Conservation (phyloP, 1,140 invertebrate genomes). For the Macrobrachium rosenbergii region DNA sequence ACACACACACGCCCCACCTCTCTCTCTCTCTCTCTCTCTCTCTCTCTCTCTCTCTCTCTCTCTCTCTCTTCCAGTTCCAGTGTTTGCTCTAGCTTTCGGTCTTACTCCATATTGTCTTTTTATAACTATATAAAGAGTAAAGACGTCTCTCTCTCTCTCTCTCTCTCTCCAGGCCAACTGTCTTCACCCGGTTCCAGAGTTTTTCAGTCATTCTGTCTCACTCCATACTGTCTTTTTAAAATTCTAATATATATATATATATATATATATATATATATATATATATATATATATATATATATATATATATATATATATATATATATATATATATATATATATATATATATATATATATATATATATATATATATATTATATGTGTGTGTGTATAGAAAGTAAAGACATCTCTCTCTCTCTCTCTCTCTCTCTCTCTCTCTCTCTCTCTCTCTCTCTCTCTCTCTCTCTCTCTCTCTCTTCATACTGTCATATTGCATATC, state of each 20-base stretch:
- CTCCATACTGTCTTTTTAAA: not conserved
- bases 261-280: too few relatives aligned
- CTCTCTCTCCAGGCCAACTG: too few relatives aligned
- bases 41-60: not conserved
- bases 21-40: constrained; percentile 2
- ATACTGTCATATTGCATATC: not conserved
- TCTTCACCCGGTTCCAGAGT: too few relatives aligned
- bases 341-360: too few relatives aligned
- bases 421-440: not conserved
- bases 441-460: constrained; percentile 13
- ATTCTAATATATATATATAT: not conserved
- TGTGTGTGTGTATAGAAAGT: too few relatives aligned
- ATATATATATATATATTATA: too few relatives aligned
- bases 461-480: not conserved
- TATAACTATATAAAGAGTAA: too few relatives aligned
- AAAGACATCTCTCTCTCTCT: not conserved
- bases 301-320: too few relatives aligned
- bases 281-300: too few relatives aligned
- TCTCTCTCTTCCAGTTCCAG: too few relatives aligned
- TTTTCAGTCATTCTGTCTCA: not conserved
- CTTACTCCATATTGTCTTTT: not conserved
- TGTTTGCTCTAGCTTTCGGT: not conserved
- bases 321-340: too few relatives aligned
- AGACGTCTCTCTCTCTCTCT: not conserved
- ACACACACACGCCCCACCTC: too few relatives aligned